Percentiles rank a stretch among this genome's conserved stretches.
phyloP scores from a whole-genome alignment of 2,888 invertebrate genomes.

The Malachius bipustulatus region DNA sequence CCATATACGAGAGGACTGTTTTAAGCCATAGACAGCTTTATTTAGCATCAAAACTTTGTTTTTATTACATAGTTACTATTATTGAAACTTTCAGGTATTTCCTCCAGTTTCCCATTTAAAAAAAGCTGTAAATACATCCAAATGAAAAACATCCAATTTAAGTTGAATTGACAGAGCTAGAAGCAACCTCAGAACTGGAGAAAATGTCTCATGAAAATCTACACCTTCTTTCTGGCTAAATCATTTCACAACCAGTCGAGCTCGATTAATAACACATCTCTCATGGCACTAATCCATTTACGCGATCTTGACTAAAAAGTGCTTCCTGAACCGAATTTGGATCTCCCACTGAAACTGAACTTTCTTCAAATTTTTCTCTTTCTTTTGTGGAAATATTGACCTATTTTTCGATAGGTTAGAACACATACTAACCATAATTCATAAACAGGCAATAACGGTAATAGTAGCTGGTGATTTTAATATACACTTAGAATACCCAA shows the following conservation, averaged over 20 bases:
- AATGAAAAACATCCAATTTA: conserved; percentile 10
- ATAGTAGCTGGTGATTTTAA: too few relatives aligned
- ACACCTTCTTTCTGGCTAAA: conserved; percentile 12
- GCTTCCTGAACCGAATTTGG: too few relatives aligned
- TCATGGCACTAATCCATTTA: too few relatives aligned
- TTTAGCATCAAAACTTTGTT: conserved; percentile 16
- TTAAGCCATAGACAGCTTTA: conserved; percentile 17
- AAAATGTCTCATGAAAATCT: conserved; percentile 14
- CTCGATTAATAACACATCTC: conserved; percentile 9
- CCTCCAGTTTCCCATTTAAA: conserved; percentile 12
- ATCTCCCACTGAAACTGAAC: too few relatives aligned
- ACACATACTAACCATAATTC: too few relatives aligned
- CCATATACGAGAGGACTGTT: conserved; percentile 19
- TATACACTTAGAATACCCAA: too few relatives aligned
- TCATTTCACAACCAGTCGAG: conserved; percentile 14
- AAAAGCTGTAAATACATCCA: conserved; percentile 14
- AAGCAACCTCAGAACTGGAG: conserved; percentile 17
- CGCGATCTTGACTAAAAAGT: too few relatives aligned
- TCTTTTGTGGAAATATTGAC: too few relatives aligned
- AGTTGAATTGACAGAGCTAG: conserved; percentile 16
- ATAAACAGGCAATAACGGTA: too few relatives aligned
- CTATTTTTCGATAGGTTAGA: too few relatives aligned
- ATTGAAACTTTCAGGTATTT: conserved; percentile 12
- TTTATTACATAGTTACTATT: conserved; percentile 4
- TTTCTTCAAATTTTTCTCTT: too few relatives aligned